Evolutionary conservation across 1,140 invertebrate genomes (phyloP), one percentile per base, ranked within the genome.

Genomic region (Tachypleus tridentatus): DNA sequence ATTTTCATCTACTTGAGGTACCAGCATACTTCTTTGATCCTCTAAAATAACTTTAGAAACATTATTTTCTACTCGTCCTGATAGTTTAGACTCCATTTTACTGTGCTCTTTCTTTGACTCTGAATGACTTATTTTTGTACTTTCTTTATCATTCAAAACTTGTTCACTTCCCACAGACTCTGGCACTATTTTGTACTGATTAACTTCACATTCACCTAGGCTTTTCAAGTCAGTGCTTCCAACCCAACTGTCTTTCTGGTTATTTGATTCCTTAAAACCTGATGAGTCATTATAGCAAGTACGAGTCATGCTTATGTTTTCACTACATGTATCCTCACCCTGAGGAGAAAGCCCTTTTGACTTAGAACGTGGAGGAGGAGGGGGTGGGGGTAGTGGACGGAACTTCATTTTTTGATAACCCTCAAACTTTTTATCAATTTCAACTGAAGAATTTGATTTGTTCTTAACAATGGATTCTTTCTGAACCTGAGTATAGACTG

Each of bases 361-460:
- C 47, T 56, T 64, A 10, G 63, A 64, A 51, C 65, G 63, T 11
- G 62, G 65, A 11, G 68, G 65, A 4, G 63, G 68, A 10, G 66
- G 60, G 29, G 66, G 68, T 10, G 66, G 61, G 52, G 66, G 66
- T 51, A 67, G 52, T 8, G 66, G 66, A 9, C 66, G 59, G 52
- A 51, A 29, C 54, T 57, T 60, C n/a, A 64, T 48, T 47, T 52
- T 57, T 10, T 65, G 58, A 48, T 29, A 11, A 58, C 61, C 67
- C 29, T 59, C 52, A 48, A 64, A 66, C 57, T 57, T 48, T 9
- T 52, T 58, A 50, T 9, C 57, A 60, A n/a, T 48, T 29, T 57
- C 51, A 65, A 8, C n/a, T 47, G 60, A 51, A 49, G 52, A 10
- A 7, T 60, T 64, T 57, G 9, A 49, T 47, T 48, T 10, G 10